These are phyloP conservation scores for Achroia grisella DNA, from an alignment of 1,140 invertebrate genomes.

Conservation along the genomic window DNA sequence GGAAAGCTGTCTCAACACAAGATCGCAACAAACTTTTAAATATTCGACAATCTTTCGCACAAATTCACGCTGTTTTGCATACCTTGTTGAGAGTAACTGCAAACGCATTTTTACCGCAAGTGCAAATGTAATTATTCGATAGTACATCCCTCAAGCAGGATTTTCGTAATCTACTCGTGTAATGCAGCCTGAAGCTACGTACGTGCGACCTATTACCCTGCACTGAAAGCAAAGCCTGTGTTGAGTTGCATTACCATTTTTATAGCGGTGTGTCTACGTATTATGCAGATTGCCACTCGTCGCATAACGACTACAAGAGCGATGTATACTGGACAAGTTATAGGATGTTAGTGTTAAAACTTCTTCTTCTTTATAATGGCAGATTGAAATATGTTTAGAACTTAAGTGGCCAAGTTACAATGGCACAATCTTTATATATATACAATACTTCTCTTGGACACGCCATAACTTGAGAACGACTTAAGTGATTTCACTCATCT, in stretches of 20 bases:
- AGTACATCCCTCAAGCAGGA: constrained; percentile 26
- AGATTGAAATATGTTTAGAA: neutral
- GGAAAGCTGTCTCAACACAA: too few relatives aligned
- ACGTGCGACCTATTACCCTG: constrained; percentile 19
- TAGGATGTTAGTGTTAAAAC: neutral
- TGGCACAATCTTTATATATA: too few relatives aligned
- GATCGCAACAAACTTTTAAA: too few relatives aligned
- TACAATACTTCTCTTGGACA: too few relatives aligned
- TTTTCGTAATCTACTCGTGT: neutral
- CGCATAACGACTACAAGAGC: constrained; percentile 8
- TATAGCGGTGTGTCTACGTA: constrained; percentile 17
- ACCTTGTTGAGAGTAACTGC: too few relatives aligned
- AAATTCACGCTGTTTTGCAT: too few relatives aligned
- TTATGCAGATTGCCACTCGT: constrained; percentile 15
- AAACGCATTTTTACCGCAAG: too few relatives aligned
- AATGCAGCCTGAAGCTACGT: neutral
- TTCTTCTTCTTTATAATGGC: neutral
- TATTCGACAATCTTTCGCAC: too few relatives aligned
- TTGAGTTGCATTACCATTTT: constrained; percentile 17
- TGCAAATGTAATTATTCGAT: constrained; percentile 25
- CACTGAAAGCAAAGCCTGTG: constrained; percentile 18
- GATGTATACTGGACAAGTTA: neutral
- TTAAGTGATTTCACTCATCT: too few relatives aligned
- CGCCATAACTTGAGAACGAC: too few relatives aligned
- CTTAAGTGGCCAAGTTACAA: too few relatives aligned